Base-by-base conservation (phyloP, 2,113 vertebrate species). In the Phyllopteryx taeniolatus region DNA sequence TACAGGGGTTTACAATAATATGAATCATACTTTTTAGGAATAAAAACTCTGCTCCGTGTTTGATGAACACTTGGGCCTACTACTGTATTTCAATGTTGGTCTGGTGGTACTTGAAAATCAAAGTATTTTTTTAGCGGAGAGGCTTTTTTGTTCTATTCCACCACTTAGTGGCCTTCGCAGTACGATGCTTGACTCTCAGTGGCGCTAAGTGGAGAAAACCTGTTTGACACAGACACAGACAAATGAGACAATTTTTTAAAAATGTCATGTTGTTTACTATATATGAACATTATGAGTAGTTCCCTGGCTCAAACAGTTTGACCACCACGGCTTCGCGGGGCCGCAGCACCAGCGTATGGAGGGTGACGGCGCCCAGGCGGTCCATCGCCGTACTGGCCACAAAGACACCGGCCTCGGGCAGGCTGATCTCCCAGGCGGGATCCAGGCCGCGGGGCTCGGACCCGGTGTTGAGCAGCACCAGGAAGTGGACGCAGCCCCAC, bases 401-500 rank as follows among this genome's bases (percentile, higher is more conserved):
- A 68, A 91, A 90, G 63, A 92, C 80, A 0, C 92, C 91, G 0
- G 59, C 75, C 35, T 78, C 46, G 4, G 92, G 91, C 22, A 93
- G 77, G 27, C 70, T 79, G 0, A 15, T 51, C 2, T 78, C 80
- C 92, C 89, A 90, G 22, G 77, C 31, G 0, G 85, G 79, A 31
- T 90, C 83, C 79, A 92, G 66, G 8, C 65, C 0, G 0, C 71
- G 82, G 54, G 44, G 39, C 57, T 87, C 82, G 0, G 87, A n/a
- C 1, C 91, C 85, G 0, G 89, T 6, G 61, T 93, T 93, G 56
- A 93, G 83, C 75, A 94, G 56, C 14, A 92, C 35, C 0, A 93
- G 79, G 73, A 93, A 90, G 43, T 89, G 90, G 54, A 89, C 80
- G 6, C 92, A 93, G 15, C 89, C 91, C 93, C 91, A 94, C 5